Base-by-base conservation (phyloP, 2,888 invertebrate genomes). In the Nowickia ferox region DNA sequence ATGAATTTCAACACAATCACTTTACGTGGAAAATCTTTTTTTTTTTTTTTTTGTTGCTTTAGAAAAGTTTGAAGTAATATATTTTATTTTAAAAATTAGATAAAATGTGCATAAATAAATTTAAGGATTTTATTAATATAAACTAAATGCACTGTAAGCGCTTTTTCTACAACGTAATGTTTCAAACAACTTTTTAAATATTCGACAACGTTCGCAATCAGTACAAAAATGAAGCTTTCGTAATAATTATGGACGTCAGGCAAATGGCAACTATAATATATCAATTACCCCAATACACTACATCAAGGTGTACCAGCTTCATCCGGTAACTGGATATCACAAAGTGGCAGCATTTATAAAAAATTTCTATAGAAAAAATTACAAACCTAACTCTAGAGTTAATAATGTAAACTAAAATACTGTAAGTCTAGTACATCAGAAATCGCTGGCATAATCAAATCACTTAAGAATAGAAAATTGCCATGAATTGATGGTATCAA, bases 401-500 rank as follows among this genome's bases (percentile, higher is more conserved):
- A 51, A 51, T 51, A 17, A 51, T 17, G n/a, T 51, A 51, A 51
- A 5, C 17, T 51, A 1, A 51, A 51, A 51, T 17, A 51, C 17
- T 51, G 51, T 51, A 51, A 17, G 6, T 17, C 48, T n/a, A n/a
- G n/a, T 11, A 5, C 13, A 4, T 8, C 59, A 38, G n/a, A 15
- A 38, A n/a, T 59, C 38, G 15, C 15, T 13, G n/a, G 1, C 13
- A 13, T 63, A 44, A 2, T 44, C 1, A 17, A 17, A 3, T 2
- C 10, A 9, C 19, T 63, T 6, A 44, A 44, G 19, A 6, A 1
- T 19, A 63, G 13, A 19, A 63, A 63, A 19, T 5, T 22, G 4
- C 44, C 65, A 9, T 22, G 19, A 11, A n/a, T 65, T 22, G 22
- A 65, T 46, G 44, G 63, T 10, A 65, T 65, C 8, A 63, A 63